A percentile compares a stretch with the other conserved stretches of the same genome.
phyloP scores from a whole-genome alignment of 23 tunicate genomes.

The Phallusia fumigata region DNA sequence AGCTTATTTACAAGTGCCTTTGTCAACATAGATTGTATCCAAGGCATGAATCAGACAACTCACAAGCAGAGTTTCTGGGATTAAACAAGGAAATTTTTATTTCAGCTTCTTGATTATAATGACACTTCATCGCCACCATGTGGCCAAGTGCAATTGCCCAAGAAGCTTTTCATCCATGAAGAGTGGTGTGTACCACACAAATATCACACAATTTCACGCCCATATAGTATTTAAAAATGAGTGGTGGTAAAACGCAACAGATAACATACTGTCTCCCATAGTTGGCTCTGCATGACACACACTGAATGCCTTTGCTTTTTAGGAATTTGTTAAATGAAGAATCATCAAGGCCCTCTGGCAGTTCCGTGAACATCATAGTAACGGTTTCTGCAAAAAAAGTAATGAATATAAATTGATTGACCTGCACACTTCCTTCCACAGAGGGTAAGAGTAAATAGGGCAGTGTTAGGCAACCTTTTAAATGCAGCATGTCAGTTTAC shows the following conservation, averaged over 20 bases:
- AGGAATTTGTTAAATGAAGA: slow-evolving; percentile 49
- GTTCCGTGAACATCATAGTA: slow-evolving; percentile 57
- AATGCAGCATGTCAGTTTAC: too few relatives aligned
- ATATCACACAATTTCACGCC: too few relatives aligned
- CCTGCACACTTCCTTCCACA: too few relatives aligned
- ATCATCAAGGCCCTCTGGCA: slow-evolving; percentile 73
- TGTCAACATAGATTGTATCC: slow-evolving; percentile 16
- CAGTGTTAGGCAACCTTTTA: too few relatives aligned
- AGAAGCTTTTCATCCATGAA: slow-evolving; percentile 32
- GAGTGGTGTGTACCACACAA: too few relatives aligned
- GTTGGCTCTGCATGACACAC: slow-evolving; percentile 61
- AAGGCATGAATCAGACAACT: slow-evolving; percentile 48
- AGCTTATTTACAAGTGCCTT: background rate
- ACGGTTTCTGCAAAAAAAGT: slow-evolving; percentile 40
- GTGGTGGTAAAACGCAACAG: background rate
- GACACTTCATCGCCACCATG: slow-evolving; percentile 13
- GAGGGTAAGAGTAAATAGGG: too few relatives aligned
- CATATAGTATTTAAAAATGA: background rate
- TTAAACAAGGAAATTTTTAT: slow-evolving; percentile 31
- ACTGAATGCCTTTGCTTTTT: slow-evolving; percentile 58
- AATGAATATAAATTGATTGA: too few relatives aligned
- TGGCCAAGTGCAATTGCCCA: slow-evolving; percentile 35
- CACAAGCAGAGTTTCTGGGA: slow-evolving; percentile 34
- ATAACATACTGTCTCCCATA: slow-evolving; percentile 56
- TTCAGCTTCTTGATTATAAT: slow-evolving; percentile 54